A percentile compares a stretch with the other conserved stretches of the same genome.
These are phyloP conservation scores for Pangasius sanitwongsei DNA, from an alignment of 2,797 vertebrate genomes.

Conservation along the genomic window DNA sequence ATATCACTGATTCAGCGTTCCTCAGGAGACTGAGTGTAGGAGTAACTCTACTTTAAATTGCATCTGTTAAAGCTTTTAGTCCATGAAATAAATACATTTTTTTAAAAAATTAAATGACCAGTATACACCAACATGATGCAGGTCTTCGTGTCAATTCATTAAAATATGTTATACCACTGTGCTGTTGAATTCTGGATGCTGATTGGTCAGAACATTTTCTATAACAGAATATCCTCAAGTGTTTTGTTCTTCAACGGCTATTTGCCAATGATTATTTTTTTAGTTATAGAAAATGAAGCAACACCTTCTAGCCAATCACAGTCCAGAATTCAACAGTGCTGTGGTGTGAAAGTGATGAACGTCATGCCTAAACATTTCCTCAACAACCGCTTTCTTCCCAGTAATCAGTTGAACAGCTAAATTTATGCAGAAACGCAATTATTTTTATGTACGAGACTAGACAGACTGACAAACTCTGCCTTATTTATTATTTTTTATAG, in stretches of 20 bases:
- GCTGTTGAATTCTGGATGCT: not conserved
- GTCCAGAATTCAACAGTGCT: not conserved
- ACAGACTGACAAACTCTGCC: not conserved
- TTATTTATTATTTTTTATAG: not conserved
- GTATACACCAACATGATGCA: not conserved
- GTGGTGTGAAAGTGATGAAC: not conserved
- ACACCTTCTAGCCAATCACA: not conserved
- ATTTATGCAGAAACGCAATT: not conserved
- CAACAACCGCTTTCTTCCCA: not conserved
- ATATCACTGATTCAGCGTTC: conserved; percentile 33
- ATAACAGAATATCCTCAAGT: not conserved
- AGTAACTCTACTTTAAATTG: not conserved
- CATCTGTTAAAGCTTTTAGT: not conserved
- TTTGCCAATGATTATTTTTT: not conserved
- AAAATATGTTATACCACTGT: not conserved
- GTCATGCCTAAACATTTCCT: not conserved
- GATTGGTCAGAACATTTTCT: not conserved
- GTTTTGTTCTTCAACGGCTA: not conserved
- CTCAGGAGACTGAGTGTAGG: not conserved
- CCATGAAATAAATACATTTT: not conserved
- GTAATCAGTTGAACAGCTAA: not conserved
- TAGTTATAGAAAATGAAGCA: not conserved
- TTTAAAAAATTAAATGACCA: not conserved
- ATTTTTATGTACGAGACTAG: not conserved
- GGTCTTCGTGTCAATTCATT: not conserved